Evolutionary conservation across 2,888 invertebrate genomes (phyloP).

Genomic region (Synergus gifuensis): DNA sequence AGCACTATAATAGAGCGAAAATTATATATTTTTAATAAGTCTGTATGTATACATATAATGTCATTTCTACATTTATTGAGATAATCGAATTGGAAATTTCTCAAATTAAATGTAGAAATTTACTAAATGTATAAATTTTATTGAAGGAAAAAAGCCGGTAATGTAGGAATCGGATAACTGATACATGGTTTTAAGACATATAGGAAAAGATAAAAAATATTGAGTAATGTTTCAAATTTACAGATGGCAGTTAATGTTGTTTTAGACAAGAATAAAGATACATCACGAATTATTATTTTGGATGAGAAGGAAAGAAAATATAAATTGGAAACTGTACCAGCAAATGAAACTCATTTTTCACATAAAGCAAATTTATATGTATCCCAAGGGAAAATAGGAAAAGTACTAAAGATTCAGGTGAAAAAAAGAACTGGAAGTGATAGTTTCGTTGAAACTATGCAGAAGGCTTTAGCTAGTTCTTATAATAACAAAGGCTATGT

Average conservation of each 20-base stretch:
- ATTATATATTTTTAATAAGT: too few species aligned
- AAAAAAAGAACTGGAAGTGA: background rate
- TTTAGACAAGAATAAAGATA: background rate
- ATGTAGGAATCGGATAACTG: too few species aligned
- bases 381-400: background rate
- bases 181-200: background rate
- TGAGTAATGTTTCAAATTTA: background rate
- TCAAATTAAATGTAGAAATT: too few species aligned
- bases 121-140: too few species aligned
- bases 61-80: too few species aligned
- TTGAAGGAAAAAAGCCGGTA: too few species aligned
- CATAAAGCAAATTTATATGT: background rate
- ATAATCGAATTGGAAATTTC: too few species aligned
- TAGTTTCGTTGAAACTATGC: background rate
- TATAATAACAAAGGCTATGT: background rate
- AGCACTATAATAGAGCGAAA: too few species aligned
- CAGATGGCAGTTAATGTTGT: background rate
- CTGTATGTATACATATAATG: too few species aligned
- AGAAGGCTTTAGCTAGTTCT: background rate
- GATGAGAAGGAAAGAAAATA: background rate
- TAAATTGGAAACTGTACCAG: background rate
- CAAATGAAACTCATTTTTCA: background rate
- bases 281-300: background rate
- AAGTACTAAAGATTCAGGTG: background rate
- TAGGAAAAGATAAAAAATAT: background rate